These are phyloP conservation scores for Pomacea canaliculata DNA, from an alignment of 2,888 invertebrate genomes.

Conservation along the genomic window DNA sequence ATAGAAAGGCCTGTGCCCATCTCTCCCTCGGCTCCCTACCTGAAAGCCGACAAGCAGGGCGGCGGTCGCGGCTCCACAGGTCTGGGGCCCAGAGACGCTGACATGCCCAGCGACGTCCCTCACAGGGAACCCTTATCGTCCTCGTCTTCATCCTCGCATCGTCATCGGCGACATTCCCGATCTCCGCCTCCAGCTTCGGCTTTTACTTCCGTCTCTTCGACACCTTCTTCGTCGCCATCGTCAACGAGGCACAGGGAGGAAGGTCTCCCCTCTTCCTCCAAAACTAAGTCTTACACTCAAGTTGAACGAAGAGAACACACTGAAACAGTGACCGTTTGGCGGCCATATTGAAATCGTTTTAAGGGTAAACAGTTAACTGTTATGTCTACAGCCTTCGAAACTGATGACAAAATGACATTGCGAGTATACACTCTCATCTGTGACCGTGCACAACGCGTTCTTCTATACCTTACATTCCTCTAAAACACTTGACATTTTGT, in stretches of 20 bases:
- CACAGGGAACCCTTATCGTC: not conserved
- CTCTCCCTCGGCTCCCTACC: not conserved
- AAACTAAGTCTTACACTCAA: not conserved
- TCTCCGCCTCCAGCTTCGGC: not conserved
- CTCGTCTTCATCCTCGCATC: slow-evolving; percentile 4
- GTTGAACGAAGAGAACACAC: not conserved
- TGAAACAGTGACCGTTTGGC: slow-evolving; percentile 16
- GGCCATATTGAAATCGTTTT: slow-evolving; percentile 14
- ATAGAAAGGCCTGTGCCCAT: slow-evolving; percentile 22
- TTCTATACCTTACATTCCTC: no score
- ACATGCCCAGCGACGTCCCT: not conserved
- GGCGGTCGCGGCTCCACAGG: no score
- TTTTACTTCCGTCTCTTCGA: not conserved
- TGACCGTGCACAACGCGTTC: no score
- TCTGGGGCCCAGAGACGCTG: not conserved
- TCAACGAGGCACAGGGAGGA: not conserved
- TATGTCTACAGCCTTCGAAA: no score
- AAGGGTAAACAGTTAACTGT: no score
- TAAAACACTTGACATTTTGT: no score
- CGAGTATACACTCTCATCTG: no score
- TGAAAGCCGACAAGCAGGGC: not conserved
- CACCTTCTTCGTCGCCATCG: not conserved
- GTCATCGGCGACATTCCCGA: not conserved
- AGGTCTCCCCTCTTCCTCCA: slow-evolving; percentile 5
- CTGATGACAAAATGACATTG: no score